Evolutionary conservation across 1,140 invertebrate species (phyloP).

Genomic region (Platyura marginata): DNA sequence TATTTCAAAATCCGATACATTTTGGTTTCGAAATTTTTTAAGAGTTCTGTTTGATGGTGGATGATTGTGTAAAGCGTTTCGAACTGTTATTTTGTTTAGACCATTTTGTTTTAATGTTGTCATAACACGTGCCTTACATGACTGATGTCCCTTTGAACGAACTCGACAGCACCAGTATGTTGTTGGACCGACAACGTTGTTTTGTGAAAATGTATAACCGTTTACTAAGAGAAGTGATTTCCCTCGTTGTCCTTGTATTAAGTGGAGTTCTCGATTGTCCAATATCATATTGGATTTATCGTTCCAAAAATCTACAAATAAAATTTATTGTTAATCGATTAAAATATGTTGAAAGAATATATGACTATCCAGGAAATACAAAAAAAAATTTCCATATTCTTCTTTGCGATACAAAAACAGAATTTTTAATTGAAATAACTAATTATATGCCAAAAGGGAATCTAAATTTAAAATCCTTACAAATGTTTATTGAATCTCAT

Average conservation of each 20-base stretch:
- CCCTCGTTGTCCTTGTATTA: conserved; percentile 16
- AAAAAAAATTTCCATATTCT: no score
- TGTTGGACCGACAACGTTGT: conserved; percentile 10
- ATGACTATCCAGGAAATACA: no score
- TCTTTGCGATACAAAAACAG: no score
- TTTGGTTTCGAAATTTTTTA: not conserved
- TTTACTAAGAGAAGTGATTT: conserved; percentile 11
- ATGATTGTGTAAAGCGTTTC: not conserved
- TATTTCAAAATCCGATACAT: no score
- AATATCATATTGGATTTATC: not conserved
- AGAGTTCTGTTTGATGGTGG: not conserved
- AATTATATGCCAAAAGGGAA: no score
- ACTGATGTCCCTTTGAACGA: conserved; percentile 6
- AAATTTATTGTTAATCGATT: no score
- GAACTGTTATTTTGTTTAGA: not conserved
- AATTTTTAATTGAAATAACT: no score
- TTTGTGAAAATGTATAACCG: conserved; percentile 14
- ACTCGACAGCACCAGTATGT: conserved; percentile 20
- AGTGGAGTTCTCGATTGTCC: conserved; percentile 7
- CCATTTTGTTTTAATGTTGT: conserved; percentile 4
- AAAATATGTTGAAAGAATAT: no score
- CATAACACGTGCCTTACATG: conserved; percentile 15
- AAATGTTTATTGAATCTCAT: no score
- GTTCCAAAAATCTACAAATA: no score
- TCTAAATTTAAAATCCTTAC: no score